A percentile compares a stretch with the other conserved stretches of the same genome.
Conservation (phyloP, 1,140 invertebrate genomes). For the Leptonema lineaticorne region DNA sequence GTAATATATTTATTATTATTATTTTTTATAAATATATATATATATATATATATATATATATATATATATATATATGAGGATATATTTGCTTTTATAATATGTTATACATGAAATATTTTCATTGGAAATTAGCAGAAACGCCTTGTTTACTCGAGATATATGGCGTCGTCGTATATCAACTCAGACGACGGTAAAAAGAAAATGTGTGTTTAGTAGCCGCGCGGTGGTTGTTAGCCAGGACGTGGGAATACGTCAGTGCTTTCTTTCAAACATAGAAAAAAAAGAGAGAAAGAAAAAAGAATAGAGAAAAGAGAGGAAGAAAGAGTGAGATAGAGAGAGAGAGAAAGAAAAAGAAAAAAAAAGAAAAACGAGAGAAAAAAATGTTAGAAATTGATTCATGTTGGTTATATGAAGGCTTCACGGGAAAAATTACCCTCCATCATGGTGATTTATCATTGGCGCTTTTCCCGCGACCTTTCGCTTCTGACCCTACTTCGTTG, state of each 20-base stretch:
- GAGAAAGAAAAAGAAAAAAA: background rate
- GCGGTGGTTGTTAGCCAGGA: slow-evolving; percentile 10
- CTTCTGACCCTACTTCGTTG: slow-evolving; percentile 26
- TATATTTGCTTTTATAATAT: background rate
- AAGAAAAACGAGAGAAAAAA: slow-evolving; percentile 2
- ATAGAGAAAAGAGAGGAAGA: too few species aligned
- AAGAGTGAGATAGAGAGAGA: too few species aligned
- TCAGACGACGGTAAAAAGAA: slow-evolving; percentile 2
- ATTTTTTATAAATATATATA: too few species aligned
- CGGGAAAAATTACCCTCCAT: slow-evolving; percentile 33
- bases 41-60: background rate
- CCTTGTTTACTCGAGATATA: slow-evolving; percentile 11
- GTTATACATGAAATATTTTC: background rate
- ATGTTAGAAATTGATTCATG: slow-evolving; percentile 32
- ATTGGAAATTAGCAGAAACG: background rate
- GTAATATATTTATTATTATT: too few species aligned
- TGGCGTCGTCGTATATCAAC: slow-evolving; percentile 20
- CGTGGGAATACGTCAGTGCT: slow-evolving; percentile 18
- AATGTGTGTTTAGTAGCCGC: slow-evolving; percentile 16
- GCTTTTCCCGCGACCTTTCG: slow-evolving; percentile 30
- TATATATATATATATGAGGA: background rate
- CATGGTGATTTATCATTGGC: slow-evolving; percentile 34
- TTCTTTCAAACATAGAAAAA: too few species aligned
- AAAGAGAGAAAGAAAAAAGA: background rate
- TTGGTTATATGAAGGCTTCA: slow-evolving; percentile 30